Evolutionary conservation across 2,797 vertebrate genomes (phyloP).

Genomic region (Pteronotus mesoamericanus): DNA sequence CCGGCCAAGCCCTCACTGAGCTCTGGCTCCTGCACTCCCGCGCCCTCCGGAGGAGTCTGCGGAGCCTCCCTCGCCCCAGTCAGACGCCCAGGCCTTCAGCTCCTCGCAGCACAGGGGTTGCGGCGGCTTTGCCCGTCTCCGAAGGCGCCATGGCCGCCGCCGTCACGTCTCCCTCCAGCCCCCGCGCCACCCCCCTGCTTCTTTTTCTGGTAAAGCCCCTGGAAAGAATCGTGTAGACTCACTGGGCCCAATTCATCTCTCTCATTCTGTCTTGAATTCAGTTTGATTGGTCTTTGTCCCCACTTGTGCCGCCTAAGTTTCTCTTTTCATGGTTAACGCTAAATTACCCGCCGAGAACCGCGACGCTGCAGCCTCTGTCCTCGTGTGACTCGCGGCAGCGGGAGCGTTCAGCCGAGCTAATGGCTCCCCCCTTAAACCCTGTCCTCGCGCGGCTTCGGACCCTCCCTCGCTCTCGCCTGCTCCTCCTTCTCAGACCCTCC

Average conservation of each 20-base stretch:
- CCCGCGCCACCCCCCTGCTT: too few species aligned
- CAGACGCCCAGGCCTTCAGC: background rate
- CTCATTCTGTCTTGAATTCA: background rate
- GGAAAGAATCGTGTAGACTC: background rate
- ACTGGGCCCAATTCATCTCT: background rate
- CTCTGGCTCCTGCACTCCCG: background rate
- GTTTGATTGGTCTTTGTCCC: background rate
- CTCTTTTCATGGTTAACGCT: background rate
- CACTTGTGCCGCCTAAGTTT: background rate
- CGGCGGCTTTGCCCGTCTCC: background rate
- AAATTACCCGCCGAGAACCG: background rate
- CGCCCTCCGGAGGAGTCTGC: fast-evolving
- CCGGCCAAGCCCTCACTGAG: too few species aligned
- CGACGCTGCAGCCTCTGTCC: fast-evolving
- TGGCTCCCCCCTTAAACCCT: fast-evolving
- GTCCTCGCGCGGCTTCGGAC: too few species aligned
- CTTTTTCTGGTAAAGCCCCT: background rate
- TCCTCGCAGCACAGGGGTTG: background rate
- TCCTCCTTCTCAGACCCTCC: background rate
- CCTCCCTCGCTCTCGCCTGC: background rate
- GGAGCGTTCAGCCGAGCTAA: background rate
- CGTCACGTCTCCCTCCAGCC: background rate
- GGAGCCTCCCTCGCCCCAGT: fast-evolving
- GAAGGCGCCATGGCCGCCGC: background rate
- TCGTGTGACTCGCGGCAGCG: fast-evolving